Evolutionary conservation across 2,888 invertebrate genomes (phyloP).

Genomic region (Malthinus seriepunctatus): DNA sequence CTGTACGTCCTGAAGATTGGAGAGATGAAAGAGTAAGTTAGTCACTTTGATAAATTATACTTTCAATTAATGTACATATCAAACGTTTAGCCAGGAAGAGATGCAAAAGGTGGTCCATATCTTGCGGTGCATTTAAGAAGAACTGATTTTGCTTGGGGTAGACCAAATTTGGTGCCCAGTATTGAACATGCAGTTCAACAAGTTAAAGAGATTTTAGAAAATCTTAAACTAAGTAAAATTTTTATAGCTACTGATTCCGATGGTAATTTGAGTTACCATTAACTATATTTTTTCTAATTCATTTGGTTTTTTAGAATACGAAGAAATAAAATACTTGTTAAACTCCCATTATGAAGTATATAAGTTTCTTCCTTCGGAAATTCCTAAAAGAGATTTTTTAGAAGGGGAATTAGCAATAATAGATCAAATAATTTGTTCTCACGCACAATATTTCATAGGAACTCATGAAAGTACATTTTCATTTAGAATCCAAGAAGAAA

Average conservation of each 20-base stretch:
- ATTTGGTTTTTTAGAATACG: slow-evolving; percentile 54
- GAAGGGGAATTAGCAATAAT: slow-evolving; percentile 92
- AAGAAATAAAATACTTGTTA: slow-evolving; percentile 56
- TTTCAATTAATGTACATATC: background rate
- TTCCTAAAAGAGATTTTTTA: slow-evolving; percentile 60
- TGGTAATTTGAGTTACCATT: background rate
- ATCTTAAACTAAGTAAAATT: slow-evolving; percentile 62
- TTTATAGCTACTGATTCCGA: slow-evolving; percentile 86
- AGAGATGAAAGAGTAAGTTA: slow-evolving; percentile 57
- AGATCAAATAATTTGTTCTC: slow-evolving; percentile 94
- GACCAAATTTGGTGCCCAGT: slow-evolving; percentile 75
- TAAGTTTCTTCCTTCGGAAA: slow-evolving; percentile 54
- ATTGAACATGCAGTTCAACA: slow-evolving; percentile 78
- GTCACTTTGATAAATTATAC: background rate
- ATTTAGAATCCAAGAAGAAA: slow-evolving; percentile 95
- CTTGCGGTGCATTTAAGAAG: slow-evolving; percentile 86
- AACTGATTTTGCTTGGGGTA: slow-evolving; percentile 80
- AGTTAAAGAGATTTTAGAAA: slow-evolving; percentile 63
- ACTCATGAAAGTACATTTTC: slow-evolving; percentile 95
- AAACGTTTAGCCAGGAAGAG: slow-evolving; percentile 53
- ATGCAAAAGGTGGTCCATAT: slow-evolving; percentile 70
- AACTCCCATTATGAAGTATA: slow-evolving; percentile 44
- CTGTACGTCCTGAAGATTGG: slow-evolving; percentile 66
- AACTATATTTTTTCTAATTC: background rate
- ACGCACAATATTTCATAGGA: slow-evolving; percentile 85